phyloP scores from a whole-genome alignment of 2,888 invertebrate genomes.

The Sipha maydis region DNA sequence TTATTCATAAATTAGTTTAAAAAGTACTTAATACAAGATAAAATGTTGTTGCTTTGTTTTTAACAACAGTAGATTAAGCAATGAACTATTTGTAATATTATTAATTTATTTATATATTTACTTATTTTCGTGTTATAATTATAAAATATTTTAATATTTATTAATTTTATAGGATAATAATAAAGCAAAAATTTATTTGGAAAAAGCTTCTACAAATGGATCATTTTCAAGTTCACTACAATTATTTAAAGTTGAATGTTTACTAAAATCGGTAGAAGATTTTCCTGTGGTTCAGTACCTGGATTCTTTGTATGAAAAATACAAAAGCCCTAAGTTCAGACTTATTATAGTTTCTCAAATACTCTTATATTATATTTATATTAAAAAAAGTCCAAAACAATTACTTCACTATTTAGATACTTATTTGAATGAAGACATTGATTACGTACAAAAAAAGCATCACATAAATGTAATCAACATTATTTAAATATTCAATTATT shows the following conservation, averaged over 20 bases:
- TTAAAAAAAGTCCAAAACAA: not conserved
- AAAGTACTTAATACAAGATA: no score
- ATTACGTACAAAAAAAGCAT: conserved; percentile 23
- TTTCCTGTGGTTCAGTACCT: not conserved
- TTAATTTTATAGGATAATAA: conserved; percentile 12
- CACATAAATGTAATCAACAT: conserved; percentile 20
- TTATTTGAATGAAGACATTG: conserved; percentile 28
- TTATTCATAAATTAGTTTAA: no score
- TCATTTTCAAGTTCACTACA: not conserved
- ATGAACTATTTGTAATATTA: not conserved
- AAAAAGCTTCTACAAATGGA: not conserved
- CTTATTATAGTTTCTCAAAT: conserved; percentile 16
- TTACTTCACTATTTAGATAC: conserved; percentile 5
- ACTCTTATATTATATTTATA: conserved; percentile 12
- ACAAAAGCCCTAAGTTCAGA: conserved; percentile 8
- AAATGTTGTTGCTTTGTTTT: no score
- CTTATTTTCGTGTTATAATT: not conserved
- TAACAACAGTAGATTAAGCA: no score
- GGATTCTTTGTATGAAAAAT: not conserved
- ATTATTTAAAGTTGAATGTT: conserved; percentile 19
- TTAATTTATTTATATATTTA: not conserved
- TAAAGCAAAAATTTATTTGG: conserved; percentile 2
- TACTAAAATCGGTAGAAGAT: not conserved
- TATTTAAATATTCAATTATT: not conserved
- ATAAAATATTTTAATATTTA: not conserved